Conservation (phyloP, 2,113 vertebrate genomes). For the Channa maculata region DNA sequence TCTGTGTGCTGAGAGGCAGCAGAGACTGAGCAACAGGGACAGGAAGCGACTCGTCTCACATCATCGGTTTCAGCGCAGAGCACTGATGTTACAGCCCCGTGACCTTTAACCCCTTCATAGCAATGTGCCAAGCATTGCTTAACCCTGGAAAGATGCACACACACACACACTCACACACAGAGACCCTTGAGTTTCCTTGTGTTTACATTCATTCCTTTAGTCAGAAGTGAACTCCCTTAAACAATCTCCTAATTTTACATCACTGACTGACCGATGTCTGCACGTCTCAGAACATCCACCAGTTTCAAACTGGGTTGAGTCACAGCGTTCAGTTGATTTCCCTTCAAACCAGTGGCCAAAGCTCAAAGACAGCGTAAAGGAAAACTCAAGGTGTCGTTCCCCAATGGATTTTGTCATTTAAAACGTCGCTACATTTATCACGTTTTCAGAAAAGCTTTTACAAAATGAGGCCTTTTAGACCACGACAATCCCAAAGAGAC, state of each 20-base stretch:
- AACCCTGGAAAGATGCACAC: background rate
- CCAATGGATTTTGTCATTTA: too few species aligned
- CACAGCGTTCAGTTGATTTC: background rate
- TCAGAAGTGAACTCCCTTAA: slow-evolving; percentile 28
- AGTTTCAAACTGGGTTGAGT: background rate
- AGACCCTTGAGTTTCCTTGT: background rate
- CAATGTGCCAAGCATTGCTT: background rate
- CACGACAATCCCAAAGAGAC: too few species aligned
- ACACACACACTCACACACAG: background rate
- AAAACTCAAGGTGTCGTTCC: too few species aligned
- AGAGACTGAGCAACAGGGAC: slow-evolving; percentile 39
- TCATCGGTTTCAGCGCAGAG: background rate
- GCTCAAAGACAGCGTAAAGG: too few species aligned
- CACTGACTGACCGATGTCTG: too few species aligned
- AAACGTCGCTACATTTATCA: too few species aligned
- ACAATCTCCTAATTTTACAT: background rate
- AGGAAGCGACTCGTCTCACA: slow-evolving; percentile 33
- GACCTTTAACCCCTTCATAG: slow-evolving; percentile 23
- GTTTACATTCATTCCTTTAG: slow-evolving; percentile 31
- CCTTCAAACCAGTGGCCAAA: too few species aligned
- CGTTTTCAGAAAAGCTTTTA: too few species aligned
- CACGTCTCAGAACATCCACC: too few species aligned
- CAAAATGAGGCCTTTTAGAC: too few species aligned
- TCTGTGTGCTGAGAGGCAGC: slow-evolving; percentile 2
- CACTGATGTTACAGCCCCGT: background rate